phyloP scores from a whole-genome alignment of 2,797 vertebrate genomes.

The Hipposideros larvatus region DNA sequence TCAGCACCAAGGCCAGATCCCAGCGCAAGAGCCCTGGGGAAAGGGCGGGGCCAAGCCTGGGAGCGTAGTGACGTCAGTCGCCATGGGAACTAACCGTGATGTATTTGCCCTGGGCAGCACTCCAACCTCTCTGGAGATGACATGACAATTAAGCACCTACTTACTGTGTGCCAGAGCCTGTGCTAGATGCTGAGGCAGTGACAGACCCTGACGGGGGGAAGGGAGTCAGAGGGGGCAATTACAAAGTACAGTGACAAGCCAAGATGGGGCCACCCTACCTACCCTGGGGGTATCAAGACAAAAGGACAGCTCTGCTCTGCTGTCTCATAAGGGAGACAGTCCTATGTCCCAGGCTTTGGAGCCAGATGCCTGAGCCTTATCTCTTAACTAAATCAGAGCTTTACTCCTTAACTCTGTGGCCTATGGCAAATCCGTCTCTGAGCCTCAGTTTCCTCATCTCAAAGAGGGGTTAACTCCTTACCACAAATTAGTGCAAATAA shows the following conservation, averaged over 20 bases:
- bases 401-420: not conserved
- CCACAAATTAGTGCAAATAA: not conserved
- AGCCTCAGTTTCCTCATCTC: slow-evolving; percentile 7
- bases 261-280: not conserved
- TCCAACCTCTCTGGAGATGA: not conserved
- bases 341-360: not conserved
- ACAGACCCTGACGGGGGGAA: not conserved
- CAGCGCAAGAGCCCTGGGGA: accelerated
- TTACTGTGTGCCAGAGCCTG: not conserved
- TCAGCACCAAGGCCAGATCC: slow-evolving; percentile 82
- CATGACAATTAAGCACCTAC: not conserved
- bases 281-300: not conserved
- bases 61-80: not conserved
- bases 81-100: not conserved
- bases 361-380: not conserved
- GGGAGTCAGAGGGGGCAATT: not conserved
- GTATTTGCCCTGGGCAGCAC: not conserved
- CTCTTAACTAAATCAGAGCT: not conserved
- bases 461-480: not conserved
- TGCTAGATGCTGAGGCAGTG: not conserved
- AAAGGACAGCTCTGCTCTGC: not conserved
- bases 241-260: not conserved
- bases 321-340: not conserved
- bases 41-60: not conserved
- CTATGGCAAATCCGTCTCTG: not conserved